A percentile compares a stretch with the other conserved stretches of the same genome.
These are phyloP conservation scores for Eurytoma californica DNA, from an alignment of 2,888 invertebrate genomes.

Conservation along the genomic window DNA sequence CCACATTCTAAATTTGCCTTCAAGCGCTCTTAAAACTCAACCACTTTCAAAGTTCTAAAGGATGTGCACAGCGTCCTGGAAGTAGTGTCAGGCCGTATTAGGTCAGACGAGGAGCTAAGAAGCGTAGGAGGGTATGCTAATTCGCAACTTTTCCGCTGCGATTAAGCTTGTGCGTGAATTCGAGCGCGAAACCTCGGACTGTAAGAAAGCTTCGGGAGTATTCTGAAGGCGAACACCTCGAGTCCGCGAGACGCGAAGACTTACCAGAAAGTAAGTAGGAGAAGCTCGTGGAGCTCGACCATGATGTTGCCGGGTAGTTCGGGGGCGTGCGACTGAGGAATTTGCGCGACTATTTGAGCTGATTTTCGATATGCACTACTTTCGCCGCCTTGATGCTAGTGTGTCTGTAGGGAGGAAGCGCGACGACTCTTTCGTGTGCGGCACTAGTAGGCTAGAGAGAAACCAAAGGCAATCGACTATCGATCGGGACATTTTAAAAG, in stretches of 20 bases:
- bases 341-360: not conserved
- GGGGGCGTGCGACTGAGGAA: slow-evolving; percentile 55
- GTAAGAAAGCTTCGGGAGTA: not conserved
- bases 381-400: not conserved
- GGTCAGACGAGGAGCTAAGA: no score
- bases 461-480: slow-evolving; percentile 38
- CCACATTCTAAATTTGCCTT: no score
- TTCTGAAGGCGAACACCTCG: not conserved
- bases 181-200: no score
- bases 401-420: not conserved
- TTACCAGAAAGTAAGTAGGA: slow-evolving; percentile 62
- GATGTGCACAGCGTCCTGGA: no score
- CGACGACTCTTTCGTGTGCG: slow-evolving; percentile 24
- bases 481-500: slow-evolving; percentile 25
- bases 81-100: no score
- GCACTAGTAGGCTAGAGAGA: not conserved
- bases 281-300: slow-evolving; percentile 64
- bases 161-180: not conserved
- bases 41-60: no score
- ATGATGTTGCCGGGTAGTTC: slow-evolving; percentile 56
- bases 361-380: slow-evolving; percentile 13
- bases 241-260: slow-evolving; percentile 6
- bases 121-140: no score
- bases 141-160: no score
- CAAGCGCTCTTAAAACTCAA: no score